These are phyloP conservation scores for Kuschelorhynchus macadamiae DNA, from an alignment of 2,888 invertebrate species.

Conservation along the genomic window DNA sequence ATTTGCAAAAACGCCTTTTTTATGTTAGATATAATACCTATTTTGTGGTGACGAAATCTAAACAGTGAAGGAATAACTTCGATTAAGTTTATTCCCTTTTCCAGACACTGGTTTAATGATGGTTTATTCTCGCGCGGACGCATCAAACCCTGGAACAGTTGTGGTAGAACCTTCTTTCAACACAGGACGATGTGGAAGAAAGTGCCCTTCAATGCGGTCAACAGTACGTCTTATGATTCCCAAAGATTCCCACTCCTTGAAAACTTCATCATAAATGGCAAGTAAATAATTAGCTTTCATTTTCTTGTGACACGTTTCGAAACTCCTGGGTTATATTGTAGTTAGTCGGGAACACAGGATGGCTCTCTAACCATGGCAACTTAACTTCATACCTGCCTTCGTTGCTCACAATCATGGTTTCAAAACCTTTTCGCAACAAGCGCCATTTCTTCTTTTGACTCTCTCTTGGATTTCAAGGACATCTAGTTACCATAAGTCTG, in stretches of 20 bases:
- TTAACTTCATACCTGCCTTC: slow-evolving; percentile 59
- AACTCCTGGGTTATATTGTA: slow-evolving; percentile 40
- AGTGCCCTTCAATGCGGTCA: neutral
- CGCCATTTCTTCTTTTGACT: slow-evolving; percentile 21
- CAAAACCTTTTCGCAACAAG: slow-evolving; percentile 54
- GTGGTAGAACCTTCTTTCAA: slow-evolving; percentile 43
- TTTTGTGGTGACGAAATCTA: slow-evolving; percentile 46
- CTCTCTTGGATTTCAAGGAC: slow-evolving; percentile 20
- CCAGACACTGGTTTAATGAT: slow-evolving; percentile 55
- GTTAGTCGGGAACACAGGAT: slow-evolving; percentile 48
- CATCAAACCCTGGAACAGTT: slow-evolving; percentile 56
- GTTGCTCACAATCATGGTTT: slow-evolving; percentile 55
- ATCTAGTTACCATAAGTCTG: slow-evolving; percentile 19
- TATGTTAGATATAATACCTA: slow-evolving; percentile 57
- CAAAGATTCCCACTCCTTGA: slow-evolving; percentile 29
- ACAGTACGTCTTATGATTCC: neutral
- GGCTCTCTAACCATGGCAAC: slow-evolving; percentile 61
- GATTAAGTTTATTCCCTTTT: slow-evolving; percentile 50
- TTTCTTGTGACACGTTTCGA: neutral
- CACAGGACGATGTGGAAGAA: slow-evolving; percentile 33
- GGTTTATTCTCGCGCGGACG: slow-evolving; percentile 52
- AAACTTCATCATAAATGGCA: slow-evolving; percentile 11
- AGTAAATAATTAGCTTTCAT: slow-evolving; percentile 5
- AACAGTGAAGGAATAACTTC: slow-evolving; percentile 37
- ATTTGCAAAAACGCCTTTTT: slow-evolving; percentile 60